phyloP scores from a whole-genome alignment of 2,888 invertebrate genomes.

The Ennomos fuscantarius region DNA sequence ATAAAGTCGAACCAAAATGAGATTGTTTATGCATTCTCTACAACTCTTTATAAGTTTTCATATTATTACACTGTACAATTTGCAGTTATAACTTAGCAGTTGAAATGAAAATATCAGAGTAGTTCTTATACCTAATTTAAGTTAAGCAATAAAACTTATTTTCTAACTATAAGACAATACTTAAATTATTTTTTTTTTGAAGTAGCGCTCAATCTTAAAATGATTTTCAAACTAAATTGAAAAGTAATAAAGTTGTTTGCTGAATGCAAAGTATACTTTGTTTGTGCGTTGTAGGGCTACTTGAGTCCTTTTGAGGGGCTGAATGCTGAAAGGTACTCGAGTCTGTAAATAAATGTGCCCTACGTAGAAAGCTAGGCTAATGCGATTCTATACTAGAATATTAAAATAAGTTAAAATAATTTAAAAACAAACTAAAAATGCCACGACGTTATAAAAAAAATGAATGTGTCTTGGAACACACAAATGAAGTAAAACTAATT shows the following conservation, averaged over 20 bases:
- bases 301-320: slow-evolving; percentile 6
- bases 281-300: background rate
- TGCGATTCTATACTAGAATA: background rate
- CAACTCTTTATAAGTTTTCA: too few relatives aligned
- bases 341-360: background rate
- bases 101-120: background rate
- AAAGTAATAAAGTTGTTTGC: slow-evolving; percentile 23
- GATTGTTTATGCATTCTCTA: too few relatives aligned
- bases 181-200: slow-evolving; percentile 1
- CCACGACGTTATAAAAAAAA: too few relatives aligned
- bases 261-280: slow-evolving; percentile 13
- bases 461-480: too few relatives aligned
- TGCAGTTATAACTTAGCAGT: background rate
- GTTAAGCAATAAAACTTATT: slow-evolving; percentile 3
- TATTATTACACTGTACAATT: background rate
- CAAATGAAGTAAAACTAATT: too few relatives aligned
- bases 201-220: slow-evolving; percentile 8
- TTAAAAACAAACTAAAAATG: too few relatives aligned
- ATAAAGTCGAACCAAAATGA: too few relatives aligned
- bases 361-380: background rate
- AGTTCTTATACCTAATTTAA: slow-evolving; percentile 2
- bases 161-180: background rate
- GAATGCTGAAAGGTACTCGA: background rate
- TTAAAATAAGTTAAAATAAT: too few relatives aligned
- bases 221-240: slow-evolving; percentile 23